These are phyloP conservation scores for Vesta saturnalis DNA, from an alignment of 2,888 invertebrate genomes.

Conservation along the genomic window DNA sequence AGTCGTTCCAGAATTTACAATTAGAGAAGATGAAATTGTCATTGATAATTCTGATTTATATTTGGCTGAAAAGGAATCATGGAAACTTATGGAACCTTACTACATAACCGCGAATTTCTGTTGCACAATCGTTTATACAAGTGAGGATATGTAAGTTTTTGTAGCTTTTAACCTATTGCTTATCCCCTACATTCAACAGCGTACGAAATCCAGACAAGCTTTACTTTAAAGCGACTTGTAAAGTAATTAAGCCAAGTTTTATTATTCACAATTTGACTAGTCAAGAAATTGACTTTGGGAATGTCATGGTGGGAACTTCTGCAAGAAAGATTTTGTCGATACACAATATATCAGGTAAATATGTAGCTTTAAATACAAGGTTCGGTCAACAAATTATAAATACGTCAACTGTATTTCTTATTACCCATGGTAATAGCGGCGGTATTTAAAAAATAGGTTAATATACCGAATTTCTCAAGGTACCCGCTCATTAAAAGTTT, in stretches of 20 bases:
- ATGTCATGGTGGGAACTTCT: constrained; percentile 40
- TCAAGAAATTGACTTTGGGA: constrained; percentile 50
- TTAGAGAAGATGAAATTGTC: constrained; percentile 40
- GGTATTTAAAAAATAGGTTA: no score
- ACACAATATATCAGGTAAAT: constrained; percentile 47
- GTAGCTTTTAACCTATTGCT: neutral
- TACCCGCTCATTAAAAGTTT: no score
- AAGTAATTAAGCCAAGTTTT: constrained; percentile 48
- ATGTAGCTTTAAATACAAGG: neutral
- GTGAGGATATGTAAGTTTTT: constrained; percentile 27
- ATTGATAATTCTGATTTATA: constrained; percentile 47
- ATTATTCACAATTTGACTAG: constrained; percentile 47
- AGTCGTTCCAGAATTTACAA: constrained; percentile 34
- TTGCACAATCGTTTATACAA: constrained; percentile 40
- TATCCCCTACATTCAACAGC: constrained; percentile 18
- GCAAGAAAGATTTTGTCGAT: constrained; percentile 41
- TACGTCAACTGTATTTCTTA: no score
- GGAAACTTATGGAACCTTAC: constrained; percentile 47
- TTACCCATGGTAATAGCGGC: no score
- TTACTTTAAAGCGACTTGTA: constrained; percentile 45
- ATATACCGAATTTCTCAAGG: no score
- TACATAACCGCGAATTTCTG: constrained; percentile 43
- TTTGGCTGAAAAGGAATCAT: constrained; percentile 48
- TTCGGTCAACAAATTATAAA: no score
- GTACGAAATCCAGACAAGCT: constrained; percentile 39